phyloP scores from a whole-genome alignment of 2,888 invertebrate species.

The Pecten maximus region DNA sequence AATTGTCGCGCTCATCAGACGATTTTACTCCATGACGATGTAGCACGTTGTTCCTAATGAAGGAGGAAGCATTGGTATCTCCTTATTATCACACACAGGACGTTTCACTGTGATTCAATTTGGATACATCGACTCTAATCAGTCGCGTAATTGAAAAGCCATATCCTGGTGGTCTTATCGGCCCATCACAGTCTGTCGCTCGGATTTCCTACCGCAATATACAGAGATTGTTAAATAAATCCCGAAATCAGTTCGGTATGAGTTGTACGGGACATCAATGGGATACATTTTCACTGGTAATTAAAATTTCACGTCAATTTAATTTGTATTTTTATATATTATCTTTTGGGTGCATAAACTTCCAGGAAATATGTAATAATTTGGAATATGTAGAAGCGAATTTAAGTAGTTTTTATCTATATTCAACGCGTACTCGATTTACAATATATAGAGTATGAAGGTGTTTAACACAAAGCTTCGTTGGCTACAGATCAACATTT shows the following conservation, averaged over 20 bases:
- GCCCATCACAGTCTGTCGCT: not conserved
- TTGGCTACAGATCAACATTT: no score
- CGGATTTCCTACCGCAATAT: not conserved
- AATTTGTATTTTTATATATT: not conserved
- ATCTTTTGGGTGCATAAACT: not conserved
- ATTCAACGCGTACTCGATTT: no score
- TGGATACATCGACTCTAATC: constrained; percentile 18
- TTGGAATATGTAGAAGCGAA: no score
- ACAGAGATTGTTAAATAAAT: not conserved
- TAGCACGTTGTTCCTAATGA: no score
- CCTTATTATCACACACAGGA: not conserved
- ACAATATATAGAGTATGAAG: no score
- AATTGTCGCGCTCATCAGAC: no score
- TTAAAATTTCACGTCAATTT: not conserved
- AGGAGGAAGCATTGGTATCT: no score
- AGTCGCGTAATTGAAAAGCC: constrained; percentile 5
- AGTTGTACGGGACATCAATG: not conserved
- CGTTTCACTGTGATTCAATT: constrained; percentile 4
- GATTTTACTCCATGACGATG: no score
- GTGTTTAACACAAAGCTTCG: no score
- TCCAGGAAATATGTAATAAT: not conserved
- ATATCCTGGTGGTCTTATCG: not conserved
- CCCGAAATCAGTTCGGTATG: not conserved
- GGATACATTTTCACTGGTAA: not conserved
- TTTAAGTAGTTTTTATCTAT: no score